Percentiles rank a stretch among this genome's conserved stretches.
Conservation (phyloP, 2,113 vertebrate species). For the Saccopteryx bilineata region DNA sequence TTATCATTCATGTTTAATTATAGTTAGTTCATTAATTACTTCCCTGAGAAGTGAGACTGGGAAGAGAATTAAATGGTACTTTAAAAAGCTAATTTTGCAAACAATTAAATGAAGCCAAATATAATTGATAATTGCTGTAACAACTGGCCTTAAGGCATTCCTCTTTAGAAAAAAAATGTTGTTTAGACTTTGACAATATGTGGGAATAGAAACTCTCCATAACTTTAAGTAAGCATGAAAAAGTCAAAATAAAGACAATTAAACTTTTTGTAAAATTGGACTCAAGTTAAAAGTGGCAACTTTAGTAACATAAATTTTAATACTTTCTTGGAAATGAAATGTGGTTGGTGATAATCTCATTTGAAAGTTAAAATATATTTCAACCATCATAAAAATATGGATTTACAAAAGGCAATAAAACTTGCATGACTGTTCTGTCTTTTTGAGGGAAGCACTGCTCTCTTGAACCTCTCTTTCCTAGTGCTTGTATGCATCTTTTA, state of each 20-base stretch:
- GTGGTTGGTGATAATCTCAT: background rate
- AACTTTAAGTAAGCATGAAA: constrained; percentile 56
- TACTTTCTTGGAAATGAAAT: background rate
- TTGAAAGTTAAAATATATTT: constrained; percentile 34
- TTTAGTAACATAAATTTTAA: constrained; percentile 43
- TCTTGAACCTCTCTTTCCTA: background rate
- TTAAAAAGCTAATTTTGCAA: constrained; percentile 80
- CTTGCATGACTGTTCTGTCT: background rate
- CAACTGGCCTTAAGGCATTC: constrained; percentile 53
- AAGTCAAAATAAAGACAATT: constrained; percentile 59
- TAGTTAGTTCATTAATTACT: constrained; percentile 78
- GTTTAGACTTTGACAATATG: constrained; percentile 51
- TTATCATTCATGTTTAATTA: constrained; percentile 79
- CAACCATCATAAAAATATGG: background rate
- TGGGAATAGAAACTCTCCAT: constrained; percentile 10
- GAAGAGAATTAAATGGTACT: constrained; percentile 76
- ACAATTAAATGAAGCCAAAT: constrained; percentile 79
- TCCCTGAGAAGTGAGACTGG: constrained; percentile 73
- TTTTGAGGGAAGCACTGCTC: background rate
- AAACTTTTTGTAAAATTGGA: constrained; percentile 49
- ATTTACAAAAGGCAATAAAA: background rate
- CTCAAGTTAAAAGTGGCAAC: background rate
- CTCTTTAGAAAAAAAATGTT: constrained; percentile 64
- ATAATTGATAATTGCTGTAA: constrained; percentile 75
- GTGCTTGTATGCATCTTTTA: background rate